A percentile compares a stretch with the other conserved stretches of the same genome.
phyloP scores from a whole-genome alignment of 2,113 vertebrate species.

The Sphyrna mokarran region DNA sequence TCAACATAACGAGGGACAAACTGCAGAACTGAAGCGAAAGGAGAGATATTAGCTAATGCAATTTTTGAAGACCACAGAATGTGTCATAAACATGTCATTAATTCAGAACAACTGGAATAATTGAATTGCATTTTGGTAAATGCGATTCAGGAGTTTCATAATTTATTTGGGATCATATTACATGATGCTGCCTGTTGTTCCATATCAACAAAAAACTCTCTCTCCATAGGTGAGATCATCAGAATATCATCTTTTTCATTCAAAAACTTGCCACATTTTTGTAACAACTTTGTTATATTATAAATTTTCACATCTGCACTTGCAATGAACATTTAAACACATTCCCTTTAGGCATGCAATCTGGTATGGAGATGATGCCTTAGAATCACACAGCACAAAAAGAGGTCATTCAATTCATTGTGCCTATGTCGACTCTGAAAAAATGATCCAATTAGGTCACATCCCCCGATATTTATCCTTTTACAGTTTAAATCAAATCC shows the following conservation, averaged over 20 bases:
- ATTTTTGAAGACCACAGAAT: neutral
- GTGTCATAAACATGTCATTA: neutral
- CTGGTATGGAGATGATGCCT: neutral
- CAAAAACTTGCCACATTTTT: neutral
- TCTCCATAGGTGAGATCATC: neutral
- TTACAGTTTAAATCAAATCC: neutral
- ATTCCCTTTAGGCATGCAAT: neutral
- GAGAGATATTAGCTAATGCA: neutral
- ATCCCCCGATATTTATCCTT: neutral
- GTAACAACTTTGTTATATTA: neutral
- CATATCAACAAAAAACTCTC: neutral
- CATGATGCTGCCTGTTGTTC: neutral
- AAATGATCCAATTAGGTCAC: neutral
- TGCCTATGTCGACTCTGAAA: neutral
- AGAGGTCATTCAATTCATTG: neutral
- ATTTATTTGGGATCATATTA: neutral
- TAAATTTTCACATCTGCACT: neutral
- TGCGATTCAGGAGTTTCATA: neutral
- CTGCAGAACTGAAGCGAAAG: slow-evolving; percentile 75
- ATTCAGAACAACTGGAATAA: neutral
- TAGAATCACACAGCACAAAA: neutral
- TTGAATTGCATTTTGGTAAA: neutral
- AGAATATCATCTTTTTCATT: neutral
- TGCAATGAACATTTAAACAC: neutral
- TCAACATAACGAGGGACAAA: slow-evolving; percentile 83